A percentile compares a stretch with the other conserved stretches of the same genome.
These are phyloP conservation scores for Pangasius djambal DNA, from an alignment of 2,797 vertebrate genomes.

Conservation along the genomic window DNA sequence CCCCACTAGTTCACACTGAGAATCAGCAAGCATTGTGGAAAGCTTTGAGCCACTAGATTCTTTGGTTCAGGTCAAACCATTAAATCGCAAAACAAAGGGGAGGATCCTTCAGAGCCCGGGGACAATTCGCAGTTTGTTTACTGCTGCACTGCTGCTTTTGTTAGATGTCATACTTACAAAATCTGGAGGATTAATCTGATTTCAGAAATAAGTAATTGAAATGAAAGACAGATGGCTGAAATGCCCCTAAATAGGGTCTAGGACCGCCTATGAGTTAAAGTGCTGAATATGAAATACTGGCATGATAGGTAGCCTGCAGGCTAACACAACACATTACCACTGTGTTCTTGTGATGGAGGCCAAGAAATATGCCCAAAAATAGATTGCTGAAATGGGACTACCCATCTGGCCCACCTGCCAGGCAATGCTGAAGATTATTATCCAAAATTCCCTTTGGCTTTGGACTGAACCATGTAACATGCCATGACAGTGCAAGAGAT, in stretches of 20 bases:
- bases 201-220: background rate
- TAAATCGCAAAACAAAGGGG: background rate
- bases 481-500: slow-evolving; percentile 31
- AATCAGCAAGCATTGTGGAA: background rate
- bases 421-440: slow-evolving; percentile 37
- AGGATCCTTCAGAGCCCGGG: background rate
- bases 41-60: background rate
- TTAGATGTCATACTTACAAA: background rate
- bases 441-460: slow-evolving; percentile 48
- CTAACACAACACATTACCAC: slow-evolving; percentile 51
- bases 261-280: background rate
- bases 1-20: background rate
- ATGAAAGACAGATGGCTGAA: background rate
- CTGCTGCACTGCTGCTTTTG: background rate
- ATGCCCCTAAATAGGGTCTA: background rate
- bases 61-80: background rate
- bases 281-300: slow-evolving; percentile 5
- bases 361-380: slow-evolving; percentile 49
- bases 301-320: slow-evolving; percentile 39
- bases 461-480: slow-evolving; percentile 41
- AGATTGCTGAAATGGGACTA: slow-evolving; percentile 48
- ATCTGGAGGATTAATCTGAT: background rate
- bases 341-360: slow-evolving; percentile 49
- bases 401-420: slow-evolving; percentile 59
- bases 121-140: background rate